Conservation (phyloP, 2,113 vertebrate species). For the Trematomus loennbergii region DNA sequence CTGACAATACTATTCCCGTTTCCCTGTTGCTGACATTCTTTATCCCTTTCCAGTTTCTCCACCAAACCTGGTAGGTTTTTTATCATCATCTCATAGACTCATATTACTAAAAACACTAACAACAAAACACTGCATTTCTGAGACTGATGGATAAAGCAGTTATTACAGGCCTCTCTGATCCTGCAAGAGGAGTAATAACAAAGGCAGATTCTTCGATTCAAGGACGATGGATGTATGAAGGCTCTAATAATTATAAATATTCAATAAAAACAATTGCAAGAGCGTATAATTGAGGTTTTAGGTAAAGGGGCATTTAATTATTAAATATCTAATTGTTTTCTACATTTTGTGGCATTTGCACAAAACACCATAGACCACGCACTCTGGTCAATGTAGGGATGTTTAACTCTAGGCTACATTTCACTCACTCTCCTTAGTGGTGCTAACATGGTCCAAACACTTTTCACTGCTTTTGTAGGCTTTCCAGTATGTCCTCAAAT, state of each 20-base stretch:
- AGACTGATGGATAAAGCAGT: slow-evolving; percentile 67
- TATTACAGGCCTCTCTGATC: slow-evolving; percentile 73
- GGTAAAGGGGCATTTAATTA: slow-evolving; percentile 61
- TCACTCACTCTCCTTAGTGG: slow-evolving; percentile 81
- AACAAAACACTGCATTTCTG: slow-evolving; percentile 69
- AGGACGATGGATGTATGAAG: slow-evolving; percentile 44
- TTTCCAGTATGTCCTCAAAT: slow-evolving; percentile 94
- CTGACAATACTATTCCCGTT: slow-evolving; percentile 27
- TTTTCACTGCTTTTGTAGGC: slow-evolving; percentile 91
- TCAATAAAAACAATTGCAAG: slow-evolving; percentile 59
- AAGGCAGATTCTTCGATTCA: slow-evolving; percentile 56
- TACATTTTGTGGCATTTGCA: slow-evolving; percentile 48
- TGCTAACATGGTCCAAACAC: slow-evolving; percentile 47
- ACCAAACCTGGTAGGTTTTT: slow-evolving; percentile 26
- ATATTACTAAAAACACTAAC: slow-evolving; percentile 57
- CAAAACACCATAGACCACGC: slow-evolving; percentile 27
- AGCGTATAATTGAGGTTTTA: slow-evolving; percentile 52
- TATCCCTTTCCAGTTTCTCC: slow-evolving; percentile 51
- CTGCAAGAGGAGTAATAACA: slow-evolving; percentile 76
- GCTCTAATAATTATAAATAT: slow-evolving; percentile 65
- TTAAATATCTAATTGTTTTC: slow-evolving; percentile 50
- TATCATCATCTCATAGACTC: slow-evolving; percentile 58
- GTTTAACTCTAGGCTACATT: slow-evolving; percentile 83
- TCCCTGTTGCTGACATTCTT: slow-evolving; percentile 50
- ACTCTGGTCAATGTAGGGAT: slow-evolving; percentile 47